These are phyloP conservation scores for Eonycteris spelaea DNA, from an alignment of 2,113 vertebrate genomes.

Conservation along the genomic window DNA sequence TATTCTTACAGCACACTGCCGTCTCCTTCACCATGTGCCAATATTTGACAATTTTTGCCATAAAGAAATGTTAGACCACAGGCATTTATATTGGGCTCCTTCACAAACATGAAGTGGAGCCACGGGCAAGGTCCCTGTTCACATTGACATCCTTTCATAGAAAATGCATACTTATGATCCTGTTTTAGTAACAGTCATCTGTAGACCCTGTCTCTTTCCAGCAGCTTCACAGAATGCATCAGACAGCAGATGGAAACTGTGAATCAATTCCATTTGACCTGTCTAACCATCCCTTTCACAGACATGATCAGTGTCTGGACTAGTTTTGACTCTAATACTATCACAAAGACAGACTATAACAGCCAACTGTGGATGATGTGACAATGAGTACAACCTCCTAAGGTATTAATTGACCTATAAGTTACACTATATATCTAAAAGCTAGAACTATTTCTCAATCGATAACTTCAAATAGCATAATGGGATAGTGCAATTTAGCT, in stretches of 20 bases:
- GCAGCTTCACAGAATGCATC: constrained; percentile 37
- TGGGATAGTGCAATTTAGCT: background rate
- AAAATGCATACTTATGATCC: background rate
- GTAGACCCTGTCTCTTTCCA: background rate
- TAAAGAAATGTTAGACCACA: background rate
- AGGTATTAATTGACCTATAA: constrained; percentile 1
- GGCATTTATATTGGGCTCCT: background rate
- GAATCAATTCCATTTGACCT: constrained; percentile 38
- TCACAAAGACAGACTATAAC: background rate
- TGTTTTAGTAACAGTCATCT: constrained; percentile 28
- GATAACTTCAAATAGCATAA: constrained; percentile 45
- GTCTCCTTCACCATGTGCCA: background rate
- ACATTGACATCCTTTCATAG: background rate
- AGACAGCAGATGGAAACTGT: constrained; percentile 43
- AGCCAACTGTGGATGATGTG: background rate
- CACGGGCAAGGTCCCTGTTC: background rate
- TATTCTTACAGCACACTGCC: background rate
- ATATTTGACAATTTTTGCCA: background rate
- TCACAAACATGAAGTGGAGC: background rate
- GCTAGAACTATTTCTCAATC: background rate
- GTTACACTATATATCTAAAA: background rate
- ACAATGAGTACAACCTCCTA: background rate
- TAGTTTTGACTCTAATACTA: background rate
- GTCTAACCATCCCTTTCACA: constrained; percentile 31
- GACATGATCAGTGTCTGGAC: background rate